These are phyloP conservation scores for Catajapyx aquilonaris DNA, from an alignment of 1,140 invertebrate species.

Conservation along the genomic window DNA sequence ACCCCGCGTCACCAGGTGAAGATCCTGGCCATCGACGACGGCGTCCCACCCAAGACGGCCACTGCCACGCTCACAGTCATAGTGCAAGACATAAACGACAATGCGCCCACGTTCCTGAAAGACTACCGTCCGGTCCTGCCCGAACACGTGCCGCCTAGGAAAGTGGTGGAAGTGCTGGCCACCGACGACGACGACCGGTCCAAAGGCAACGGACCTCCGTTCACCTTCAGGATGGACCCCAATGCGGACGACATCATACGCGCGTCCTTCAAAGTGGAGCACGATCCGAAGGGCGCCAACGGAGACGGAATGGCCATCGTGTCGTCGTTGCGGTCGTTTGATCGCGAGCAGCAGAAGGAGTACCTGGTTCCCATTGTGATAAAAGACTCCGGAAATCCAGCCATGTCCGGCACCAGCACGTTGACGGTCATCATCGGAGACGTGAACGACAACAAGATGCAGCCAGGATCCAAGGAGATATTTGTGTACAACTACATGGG, in stretches of 20 bases:
- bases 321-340: conserved; percentile 71
- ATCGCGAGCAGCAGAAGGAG: conserved; percentile 87
- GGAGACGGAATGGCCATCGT: conserved; percentile 90
- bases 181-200: conserved; percentile 87
- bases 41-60: conserved; percentile 78
- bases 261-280: conserved; percentile 83
- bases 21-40: conserved; percentile 88
- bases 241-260: conserved; percentile 78
- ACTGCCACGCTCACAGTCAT: conserved; percentile 87
- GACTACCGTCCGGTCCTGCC: conserved; percentile 81
- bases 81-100: conserved; percentile 93
- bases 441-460: conserved; percentile 93
- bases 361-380: conserved; percentile 86
- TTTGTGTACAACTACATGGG: conserved; percentile 90
- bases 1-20: conserved; percentile 84
- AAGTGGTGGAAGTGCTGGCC: conserved; percentile 79
- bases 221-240: conserved; percentile 78
- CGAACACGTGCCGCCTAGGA: conserved; percentile 69
- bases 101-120: conserved; percentile 71
- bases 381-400: conserved; percentile 67
- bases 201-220: conserved; percentile 84
- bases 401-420: conserved; percentile 85
- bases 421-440: conserved; percentile 89
- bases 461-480: conserved; percentile 86
- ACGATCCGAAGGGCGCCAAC: conserved; percentile 85